Percentiles rank a stretch among this genome's conserved stretches.
phyloP scores from a whole-genome alignment of 2,113 vertebrate species.

The Diadophis punctatus region DNA sequence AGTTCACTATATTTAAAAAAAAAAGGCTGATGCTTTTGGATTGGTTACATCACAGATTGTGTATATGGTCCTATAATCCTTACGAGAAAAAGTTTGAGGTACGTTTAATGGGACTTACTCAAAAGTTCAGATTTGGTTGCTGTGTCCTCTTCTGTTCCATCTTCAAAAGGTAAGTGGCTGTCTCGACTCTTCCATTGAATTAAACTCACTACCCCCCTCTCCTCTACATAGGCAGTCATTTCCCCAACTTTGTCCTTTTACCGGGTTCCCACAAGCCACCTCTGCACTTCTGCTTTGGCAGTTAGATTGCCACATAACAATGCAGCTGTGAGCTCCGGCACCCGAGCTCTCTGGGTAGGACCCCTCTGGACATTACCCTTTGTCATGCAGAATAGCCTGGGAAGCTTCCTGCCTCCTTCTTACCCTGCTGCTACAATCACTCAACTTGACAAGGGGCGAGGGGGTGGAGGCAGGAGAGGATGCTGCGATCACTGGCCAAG shows the following conservation, averaged over 20 bases:
- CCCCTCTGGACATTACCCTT: slow-evolving; percentile 13
- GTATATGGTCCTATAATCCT: not conserved
- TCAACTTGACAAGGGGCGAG: slow-evolving; percentile 18
- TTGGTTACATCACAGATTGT: not conserved
- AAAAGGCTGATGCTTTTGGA: not conserved
- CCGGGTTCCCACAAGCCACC: not conserved
- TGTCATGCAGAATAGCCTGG: slow-evolving; percentile 20
- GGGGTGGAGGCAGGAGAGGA: not conserved
- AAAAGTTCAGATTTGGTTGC: not conserved
- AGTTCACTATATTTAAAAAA: not conserved
- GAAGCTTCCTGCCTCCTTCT: not conserved
- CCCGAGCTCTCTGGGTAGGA: not conserved
- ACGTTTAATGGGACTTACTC: not conserved
- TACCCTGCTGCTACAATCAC: not conserved
- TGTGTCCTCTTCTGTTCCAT: not conserved
- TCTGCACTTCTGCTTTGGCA: not conserved
- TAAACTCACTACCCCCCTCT: too few species aligned
- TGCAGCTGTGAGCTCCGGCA: slow-evolving; percentile 13
- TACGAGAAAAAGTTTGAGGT: not conserved
- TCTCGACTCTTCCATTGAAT: not conserved
- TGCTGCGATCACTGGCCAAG: not conserved
- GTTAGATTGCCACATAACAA: not conserved
- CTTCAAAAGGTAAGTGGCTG: not conserved
- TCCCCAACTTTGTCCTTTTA: not conserved
- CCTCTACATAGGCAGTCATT: not conserved